These are phyloP conservation scores for Hypotaenidia philippensis DNA, from an alignment of 2,797 vertebrate species.

Conservation along the genomic window DNA sequence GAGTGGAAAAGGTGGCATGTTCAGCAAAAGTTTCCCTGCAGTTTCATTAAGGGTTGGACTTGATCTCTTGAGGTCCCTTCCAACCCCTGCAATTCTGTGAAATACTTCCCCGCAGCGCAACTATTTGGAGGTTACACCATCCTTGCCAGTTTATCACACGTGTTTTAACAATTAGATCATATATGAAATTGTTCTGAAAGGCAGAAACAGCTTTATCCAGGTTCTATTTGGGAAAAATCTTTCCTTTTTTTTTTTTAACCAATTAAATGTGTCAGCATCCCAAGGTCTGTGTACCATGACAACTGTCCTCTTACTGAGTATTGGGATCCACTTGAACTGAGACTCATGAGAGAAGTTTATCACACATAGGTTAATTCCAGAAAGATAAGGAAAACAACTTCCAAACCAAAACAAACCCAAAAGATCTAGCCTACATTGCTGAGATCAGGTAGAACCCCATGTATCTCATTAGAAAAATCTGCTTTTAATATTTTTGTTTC, in stretches of 20 bases:
- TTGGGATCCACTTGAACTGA: constrained; percentile 52
- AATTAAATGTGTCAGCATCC: not conserved
- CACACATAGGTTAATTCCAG: constrained; percentile 27
- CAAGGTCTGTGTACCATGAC: not conserved
- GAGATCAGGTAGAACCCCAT: constrained; percentile 71
- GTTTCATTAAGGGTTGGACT: not conserved
- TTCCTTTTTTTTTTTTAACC: not conserved
- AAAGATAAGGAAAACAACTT: constrained; percentile 23
- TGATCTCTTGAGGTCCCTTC: no score
- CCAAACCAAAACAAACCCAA: constrained; percentile 43
- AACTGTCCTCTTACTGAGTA: not conserved
- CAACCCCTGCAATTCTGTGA: not conserved
- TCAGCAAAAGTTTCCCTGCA: not conserved
- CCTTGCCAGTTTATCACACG: not conserved
- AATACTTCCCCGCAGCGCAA: not conserved
- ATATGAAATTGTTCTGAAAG: not conserved
- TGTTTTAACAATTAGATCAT: constrained; percentile 48
- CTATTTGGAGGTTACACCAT: not conserved
- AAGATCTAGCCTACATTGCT: not conserved
- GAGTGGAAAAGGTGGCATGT: not conserved
- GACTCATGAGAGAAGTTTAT: constrained; percentile 33
- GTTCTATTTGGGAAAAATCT: not conserved
- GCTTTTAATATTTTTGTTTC: constrained; percentile 92
- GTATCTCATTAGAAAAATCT: constrained; percentile 86
- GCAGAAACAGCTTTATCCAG: not conserved